phyloP scores from a whole-genome alignment of 1,140 invertebrate species.

The Conopomorpha cramerella region DNA sequence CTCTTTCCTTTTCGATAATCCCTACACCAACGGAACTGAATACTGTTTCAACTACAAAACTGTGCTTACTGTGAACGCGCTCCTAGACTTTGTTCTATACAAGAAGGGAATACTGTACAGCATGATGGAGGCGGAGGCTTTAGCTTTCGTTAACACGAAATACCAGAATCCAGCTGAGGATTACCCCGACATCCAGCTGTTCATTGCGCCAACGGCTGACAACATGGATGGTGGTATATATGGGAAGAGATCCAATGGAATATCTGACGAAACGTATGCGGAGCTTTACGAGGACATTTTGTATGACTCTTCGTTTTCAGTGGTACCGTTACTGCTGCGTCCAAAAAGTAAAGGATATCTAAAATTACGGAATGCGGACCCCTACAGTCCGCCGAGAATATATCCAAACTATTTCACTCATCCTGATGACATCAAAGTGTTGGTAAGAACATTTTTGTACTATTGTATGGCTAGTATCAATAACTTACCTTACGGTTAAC shows the following conservation, averaged over 20 bases:
- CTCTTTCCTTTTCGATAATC: slow-evolving; percentile 61
- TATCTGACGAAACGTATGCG: slow-evolving; percentile 70
- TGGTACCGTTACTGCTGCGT: slow-evolving; percentile 69
- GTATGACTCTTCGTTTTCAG: slow-evolving; percentile 68
- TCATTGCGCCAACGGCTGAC: slow-evolving; percentile 71
- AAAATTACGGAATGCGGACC: slow-evolving; percentile 67
- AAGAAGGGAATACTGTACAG: slow-evolving; percentile 67
- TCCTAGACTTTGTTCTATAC: slow-evolving; percentile 62
- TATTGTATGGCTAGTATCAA: too few relatives aligned
- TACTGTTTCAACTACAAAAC: slow-evolving; percentile 67
- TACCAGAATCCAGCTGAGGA: slow-evolving; percentile 67
- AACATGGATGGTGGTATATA: slow-evolving; percentile 77
- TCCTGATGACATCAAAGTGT: slow-evolving; percentile 68
- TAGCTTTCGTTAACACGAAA: slow-evolving; percentile 78
- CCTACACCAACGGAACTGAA: slow-evolving; percentile 37
- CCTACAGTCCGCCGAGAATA: slow-evolving; percentile 74
- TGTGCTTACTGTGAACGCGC: slow-evolving; percentile 51
- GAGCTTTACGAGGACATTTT: slow-evolving; percentile 70
- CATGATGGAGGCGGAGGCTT: slow-evolving; percentile 71
- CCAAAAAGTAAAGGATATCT: slow-evolving; percentile 75
- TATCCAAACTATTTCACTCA: slow-evolving; percentile 80
- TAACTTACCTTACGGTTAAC: slow-evolving; percentile 4
- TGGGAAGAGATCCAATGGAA: slow-evolving; percentile 67
- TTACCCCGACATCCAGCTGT: slow-evolving; percentile 80
- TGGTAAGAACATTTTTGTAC: slow-evolving; percentile 55